Conservation (phyloP, 2,113 vertebrate genomes). For the Elephas maximus region DNA sequence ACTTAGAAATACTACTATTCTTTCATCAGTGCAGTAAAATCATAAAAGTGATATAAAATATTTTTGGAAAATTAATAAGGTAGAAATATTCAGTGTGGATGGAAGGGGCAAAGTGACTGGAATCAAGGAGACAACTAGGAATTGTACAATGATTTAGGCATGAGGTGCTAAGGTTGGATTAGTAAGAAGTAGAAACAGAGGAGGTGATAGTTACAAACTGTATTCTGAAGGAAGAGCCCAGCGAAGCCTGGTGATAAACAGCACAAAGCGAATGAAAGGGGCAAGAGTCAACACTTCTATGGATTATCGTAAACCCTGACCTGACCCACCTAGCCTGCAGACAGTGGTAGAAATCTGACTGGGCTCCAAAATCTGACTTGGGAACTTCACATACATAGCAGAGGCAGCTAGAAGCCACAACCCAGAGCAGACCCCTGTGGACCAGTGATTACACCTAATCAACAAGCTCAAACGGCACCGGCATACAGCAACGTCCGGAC, state of each 20-base stretch:
- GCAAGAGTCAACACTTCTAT: neutral
- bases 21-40: neutral
- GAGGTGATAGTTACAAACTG: neutral
- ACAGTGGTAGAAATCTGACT: neutral
- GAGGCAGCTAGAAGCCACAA: neutral
- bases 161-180: neutral
- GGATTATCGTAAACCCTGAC: neutral
- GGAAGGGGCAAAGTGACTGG: neutral
- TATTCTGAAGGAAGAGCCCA: neutral
- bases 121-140: neutral
- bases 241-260: neutral
- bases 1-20: neutral
- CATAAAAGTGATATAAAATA: neutral
- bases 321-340: neutral
- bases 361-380: neutral
- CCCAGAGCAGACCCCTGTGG: neutral
- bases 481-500: neutral
- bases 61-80: neutral
- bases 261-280: neutral
- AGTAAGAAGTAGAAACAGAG: neutral
- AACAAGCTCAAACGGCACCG: neutral
- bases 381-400: neutral
- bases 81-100: neutral
- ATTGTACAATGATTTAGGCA: neutral
- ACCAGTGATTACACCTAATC: neutral